A percentile compares a stretch with the other conserved stretches of the same genome.
phyloP scores from a whole-genome alignment of 2,797 vertebrate species.

The Pangasius mekongensis region DNA sequence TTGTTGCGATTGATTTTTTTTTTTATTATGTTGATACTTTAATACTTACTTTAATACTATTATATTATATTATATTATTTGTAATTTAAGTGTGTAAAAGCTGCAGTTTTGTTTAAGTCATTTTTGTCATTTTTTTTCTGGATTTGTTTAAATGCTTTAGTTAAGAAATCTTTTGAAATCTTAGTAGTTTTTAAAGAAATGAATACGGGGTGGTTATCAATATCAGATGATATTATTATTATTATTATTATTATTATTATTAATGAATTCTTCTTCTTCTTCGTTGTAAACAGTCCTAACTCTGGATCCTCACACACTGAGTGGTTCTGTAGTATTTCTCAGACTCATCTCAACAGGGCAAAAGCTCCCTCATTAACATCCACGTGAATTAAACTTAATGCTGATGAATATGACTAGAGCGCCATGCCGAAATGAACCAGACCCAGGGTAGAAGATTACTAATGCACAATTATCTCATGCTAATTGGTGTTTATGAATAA shows the following conservation, averaged over 20 bases:
- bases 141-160: neutral
- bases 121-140: neutral
- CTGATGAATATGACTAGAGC: slow-evolving; percentile 41
- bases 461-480: slow-evolving; percentile 82
- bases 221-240: neutral
- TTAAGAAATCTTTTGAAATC: neutral
- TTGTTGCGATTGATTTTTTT: neutral
- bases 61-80: neutral
- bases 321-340: neutral
- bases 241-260: neutral
- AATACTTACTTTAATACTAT: neutral
- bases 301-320: too few relatives aligned
- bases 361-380: slow-evolving; percentile 76
- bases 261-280: neutral
- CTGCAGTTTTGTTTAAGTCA: neutral
- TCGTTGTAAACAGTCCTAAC: neutral
- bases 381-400: slow-evolving; percentile 72
- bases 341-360: slow-evolving; percentile 69
- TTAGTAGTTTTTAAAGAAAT: neutral
- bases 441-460: slow-evolving; percentile 74
- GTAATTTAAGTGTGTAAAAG: neutral
- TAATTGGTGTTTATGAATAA: slow-evolving; percentile 75
- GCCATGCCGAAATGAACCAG: slow-evolving; percentile 37
- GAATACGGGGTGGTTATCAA: neutral
- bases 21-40: too few relatives aligned